A percentile compares a stretch with the other conserved stretches of the same genome.
phyloP scores from a whole-genome alignment of 2,797 vertebrate species.

The Danionella dracula region DNA sequence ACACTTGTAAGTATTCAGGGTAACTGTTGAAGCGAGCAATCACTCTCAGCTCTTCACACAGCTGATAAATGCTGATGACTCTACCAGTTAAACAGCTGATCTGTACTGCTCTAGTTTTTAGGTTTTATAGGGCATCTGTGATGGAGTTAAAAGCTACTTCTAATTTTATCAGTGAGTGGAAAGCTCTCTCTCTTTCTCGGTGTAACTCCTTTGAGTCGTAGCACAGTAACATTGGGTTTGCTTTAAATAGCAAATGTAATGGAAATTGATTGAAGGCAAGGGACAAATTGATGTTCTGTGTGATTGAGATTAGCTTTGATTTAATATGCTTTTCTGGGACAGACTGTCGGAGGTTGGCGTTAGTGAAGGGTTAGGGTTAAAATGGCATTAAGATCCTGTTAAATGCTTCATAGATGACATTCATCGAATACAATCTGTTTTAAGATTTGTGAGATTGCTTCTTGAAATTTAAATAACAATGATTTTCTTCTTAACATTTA shows the following conservation, averaged over 20 bases:
- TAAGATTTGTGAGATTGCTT: too few species aligned
- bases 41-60: too few species aligned
- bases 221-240: constrained; percentile 26
- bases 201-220: constrained; percentile 36
- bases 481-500: too few species aligned
- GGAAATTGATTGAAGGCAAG: constrained; percentile 29
- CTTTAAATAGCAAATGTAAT: constrained; percentile 44
- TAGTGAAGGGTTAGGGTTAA: too few species aligned
- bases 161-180: constrained; percentile 3
- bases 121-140: constrained; percentile 13
- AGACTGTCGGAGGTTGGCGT: background rate
- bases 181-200: background rate
- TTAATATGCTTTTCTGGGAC: constrained; percentile 28
- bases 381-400: too few species aligned
- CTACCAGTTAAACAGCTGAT: background rate
- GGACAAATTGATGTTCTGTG: constrained; percentile 31
- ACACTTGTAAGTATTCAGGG: constrained; percentile 72
- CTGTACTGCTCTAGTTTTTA: background rate
- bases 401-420: too few species aligned
- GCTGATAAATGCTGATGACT: background rate
- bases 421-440: too few species aligned
- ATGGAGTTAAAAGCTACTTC: constrained; percentile 16
- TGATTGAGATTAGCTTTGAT: constrained; percentile 34
- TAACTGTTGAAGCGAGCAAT: background rate
- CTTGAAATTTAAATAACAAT: too few species aligned